Conservation (phyloP, 1,140 invertebrate species). For the Drosophila repleta region DNA sequence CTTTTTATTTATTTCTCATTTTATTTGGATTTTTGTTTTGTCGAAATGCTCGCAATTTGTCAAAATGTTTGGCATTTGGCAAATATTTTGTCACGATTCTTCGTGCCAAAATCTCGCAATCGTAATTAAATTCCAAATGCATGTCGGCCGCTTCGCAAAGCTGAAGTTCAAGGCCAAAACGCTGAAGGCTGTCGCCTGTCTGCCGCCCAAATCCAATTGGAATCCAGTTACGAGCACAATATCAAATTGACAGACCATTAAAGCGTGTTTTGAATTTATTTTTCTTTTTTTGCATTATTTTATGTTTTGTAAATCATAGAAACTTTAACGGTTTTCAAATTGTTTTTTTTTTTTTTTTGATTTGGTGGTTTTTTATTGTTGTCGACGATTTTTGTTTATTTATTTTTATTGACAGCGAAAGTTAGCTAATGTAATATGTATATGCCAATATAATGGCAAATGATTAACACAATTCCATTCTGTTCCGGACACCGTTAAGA, state of each 20-base stretch:
- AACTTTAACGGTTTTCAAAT: conserved; percentile 50
- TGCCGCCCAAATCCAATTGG: conserved; percentile 29
- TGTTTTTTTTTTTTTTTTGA: conserved; percentile 9
- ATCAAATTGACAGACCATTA: conserved; percentile 38
- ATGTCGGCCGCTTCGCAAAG: conserved; percentile 16
- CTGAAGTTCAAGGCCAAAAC: conserved; percentile 68
- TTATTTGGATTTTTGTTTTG: not conserved
- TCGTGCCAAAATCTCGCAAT: conserved; percentile 56
- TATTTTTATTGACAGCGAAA: conserved; percentile 30
- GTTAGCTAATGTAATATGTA: conserved; percentile 29
- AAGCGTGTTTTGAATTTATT: conserved; percentile 33
- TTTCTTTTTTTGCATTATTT: not conserved
- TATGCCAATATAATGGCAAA: conserved; percentile 17
- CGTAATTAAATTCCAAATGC: conserved; percentile 53
- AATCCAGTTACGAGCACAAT: conserved; percentile 23
- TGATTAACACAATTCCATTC: conserved; percentile 38
- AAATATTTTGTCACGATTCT: conserved; percentile 73
- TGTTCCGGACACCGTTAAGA: conserved; percentile 18
- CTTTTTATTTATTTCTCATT: conserved; percentile 1
- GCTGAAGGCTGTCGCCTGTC: conserved; percentile 32
- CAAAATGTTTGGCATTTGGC: conserved; percentile 31
- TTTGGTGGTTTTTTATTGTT: conserved; percentile 29
- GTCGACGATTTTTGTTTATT: not conserved
- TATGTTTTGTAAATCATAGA: conserved; percentile 35
- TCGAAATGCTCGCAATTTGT: not conserved